Conservation (phyloP, 2,797 vertebrate species). For the Poeciliopsis presidionis region DNA sequence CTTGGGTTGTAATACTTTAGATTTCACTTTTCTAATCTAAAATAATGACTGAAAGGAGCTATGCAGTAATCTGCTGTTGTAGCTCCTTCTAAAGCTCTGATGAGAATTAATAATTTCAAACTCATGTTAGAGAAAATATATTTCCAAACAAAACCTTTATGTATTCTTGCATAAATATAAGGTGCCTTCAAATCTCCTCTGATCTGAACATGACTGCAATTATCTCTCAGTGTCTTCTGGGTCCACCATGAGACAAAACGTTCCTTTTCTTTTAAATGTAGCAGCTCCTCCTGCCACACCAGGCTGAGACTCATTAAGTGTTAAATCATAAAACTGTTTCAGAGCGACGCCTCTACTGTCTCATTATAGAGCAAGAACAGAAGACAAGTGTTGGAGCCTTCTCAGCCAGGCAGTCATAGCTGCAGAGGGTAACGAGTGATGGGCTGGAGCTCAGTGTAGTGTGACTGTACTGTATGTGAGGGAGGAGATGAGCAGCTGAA, state of each 20-base stretch:
- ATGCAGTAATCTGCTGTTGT: not conserved
- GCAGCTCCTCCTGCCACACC: slow-evolving; percentile 34
- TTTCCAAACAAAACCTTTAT: not conserved
- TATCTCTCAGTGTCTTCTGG: slow-evolving; percentile 21
- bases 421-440: slow-evolving; percentile 55
- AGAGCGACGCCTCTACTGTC: slow-evolving; percentile 52
- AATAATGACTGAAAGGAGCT: not conserved
- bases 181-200: slow-evolving; percentile 6
- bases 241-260: slow-evolving; percentile 10
- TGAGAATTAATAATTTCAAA: not conserved
- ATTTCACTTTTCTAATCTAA: not conserved
- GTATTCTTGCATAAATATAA: not conserved
- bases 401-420: slow-evolving; percentile 39
- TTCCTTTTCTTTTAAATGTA: slow-evolving; percentile 18
- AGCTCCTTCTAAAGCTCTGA: not conserved
- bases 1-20: not conserved
- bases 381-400: slow-evolving; percentile 41
- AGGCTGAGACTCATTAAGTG: slow-evolving; percentile 51
- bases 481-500: slow-evolving; percentile 41
- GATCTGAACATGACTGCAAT: slow-evolving; percentile 20
- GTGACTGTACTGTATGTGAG: slow-evolving; percentile 46
- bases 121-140: not conserved
- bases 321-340: slow-evolving; percentile 52
- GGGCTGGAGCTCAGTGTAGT: slow-evolving; percentile 52
- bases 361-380: slow-evolving; percentile 58